Base-by-base conservation (phyloP, 2,113 vertebrate species). In the Anhinga rufa region DNA sequence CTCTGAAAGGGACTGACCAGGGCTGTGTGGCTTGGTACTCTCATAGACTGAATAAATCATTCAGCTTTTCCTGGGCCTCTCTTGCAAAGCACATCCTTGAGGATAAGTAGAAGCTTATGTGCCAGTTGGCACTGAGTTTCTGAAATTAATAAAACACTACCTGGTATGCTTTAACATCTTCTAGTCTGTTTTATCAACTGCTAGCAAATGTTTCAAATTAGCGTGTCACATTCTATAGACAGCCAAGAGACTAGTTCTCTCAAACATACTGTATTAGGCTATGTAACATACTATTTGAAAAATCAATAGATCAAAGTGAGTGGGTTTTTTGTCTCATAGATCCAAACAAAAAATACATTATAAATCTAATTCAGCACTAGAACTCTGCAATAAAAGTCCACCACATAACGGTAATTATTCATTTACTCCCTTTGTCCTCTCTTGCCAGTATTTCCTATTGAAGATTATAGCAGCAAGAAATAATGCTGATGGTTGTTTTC, bases 261-360 rank as follows among this genome's bases (percentile, higher is more conserved):
- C 85, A 80, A 91, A 46, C 31, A 36, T 4, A 60, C 18, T 2
- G 0, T 81, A 64, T 71, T 65, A 74, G 36, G 44, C 52, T 93
- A 80, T 69, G 22, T 72, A 83, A 66, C 10, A 44, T 62, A 82
- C 58, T 79, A 32, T 81, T 86, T 87, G 18, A 90, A 76, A 90
- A 78, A 95, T 70, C 82, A 82, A 75, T 96, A 82, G 25, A 90
- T 71, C 28, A 76, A 94, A 94, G 58, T 88, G 22, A 77, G 69
- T 79, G 51, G 51, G 7, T 96, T 62, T 87, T 29, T 7, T 82
- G 31, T 48, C 42, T 81, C 25, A 51, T 24, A 83, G 71, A 49
- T 46, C 40, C 58, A 93, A 79, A 88, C 38, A 94, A 82, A 74
- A 36, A 86, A 83, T 75, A n/a, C 10, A 72, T 55, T 77, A 75